Base-by-base conservation (phyloP, 1,140 invertebrate genomes). In the Drosophila sturtevanti region DNA sequence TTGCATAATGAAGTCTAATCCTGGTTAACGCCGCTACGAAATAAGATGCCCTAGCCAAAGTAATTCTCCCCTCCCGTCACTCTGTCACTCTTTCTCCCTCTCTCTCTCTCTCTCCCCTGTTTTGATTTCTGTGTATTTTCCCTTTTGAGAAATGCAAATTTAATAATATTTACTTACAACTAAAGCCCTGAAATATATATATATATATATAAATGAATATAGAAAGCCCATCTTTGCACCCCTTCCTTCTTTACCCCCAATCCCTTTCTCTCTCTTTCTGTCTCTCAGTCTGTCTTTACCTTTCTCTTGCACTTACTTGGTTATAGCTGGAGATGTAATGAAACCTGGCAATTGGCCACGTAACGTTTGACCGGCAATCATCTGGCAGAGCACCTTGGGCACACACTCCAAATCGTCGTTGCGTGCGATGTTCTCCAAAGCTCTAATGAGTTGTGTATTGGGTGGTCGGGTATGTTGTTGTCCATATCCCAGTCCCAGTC, bases 321-420 rank as follows among this genome's bases (percentile, higher is more conserved):
- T 90, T 77, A 96, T 91, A 37, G 95, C 93, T 71, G 95, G 94
- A 74, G 94, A 93, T 70, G 94, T 94, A 59, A 94, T 79, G 72
- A 95, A 92, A 63, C 93, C 93, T 21, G 94, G 93, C 62, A 94
- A 90, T 16, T 92, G 92, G 63, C 90, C 91, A 73, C 92, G 91
- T 62, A 92, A 92, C 11, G 93, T 93, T 14, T 94, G 93, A 79
- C 93, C 92, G 44, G 94, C 94, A 38, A 95, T 94, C 31, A 95
- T 93, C 92, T 96, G 95, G 81, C 96, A 97, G 48, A 97, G 92
- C 69, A 97, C 93, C 90, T 95, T 93, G 3, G 96, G 94, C 52
- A 97, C 95, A 86, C 96, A 97, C 77, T 95, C 94, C 58, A 95
- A 93, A 90, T 96, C 95, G 86, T 97, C 96, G 91, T 96, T 94